Percentiles rank a stretch among this genome's conserved stretches.
Conservation (phyloP, 2,797 vertebrate genomes). For the Sternarchorhynchus goeldii region DNA sequence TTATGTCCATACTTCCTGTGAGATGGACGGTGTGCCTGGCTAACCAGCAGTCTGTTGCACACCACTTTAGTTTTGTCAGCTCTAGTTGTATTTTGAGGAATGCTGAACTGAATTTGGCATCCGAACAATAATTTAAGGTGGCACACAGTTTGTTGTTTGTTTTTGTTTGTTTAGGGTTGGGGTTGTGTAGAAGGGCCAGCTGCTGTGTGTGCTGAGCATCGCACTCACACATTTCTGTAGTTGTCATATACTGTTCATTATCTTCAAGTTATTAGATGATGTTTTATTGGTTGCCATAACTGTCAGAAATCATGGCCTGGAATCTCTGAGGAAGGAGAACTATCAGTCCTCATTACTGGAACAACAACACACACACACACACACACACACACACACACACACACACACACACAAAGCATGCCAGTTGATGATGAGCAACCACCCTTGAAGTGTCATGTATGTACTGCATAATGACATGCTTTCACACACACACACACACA, state of each 20-base stretch:
- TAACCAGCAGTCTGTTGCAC: no score
- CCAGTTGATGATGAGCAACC: slow-evolving; percentile 70
- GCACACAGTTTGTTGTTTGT: no score
- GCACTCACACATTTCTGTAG: slow-evolving; percentile 58
- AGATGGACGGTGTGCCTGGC: no score
- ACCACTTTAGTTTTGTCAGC: no score
- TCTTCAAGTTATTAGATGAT: slow-evolving; percentile 82
- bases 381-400: slow-evolving; percentile 67
- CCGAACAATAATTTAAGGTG: no score
- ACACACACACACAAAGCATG: slow-evolving; percentile 69
- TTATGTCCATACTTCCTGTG: no score
- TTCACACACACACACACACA: slow-evolving; percentile 59
- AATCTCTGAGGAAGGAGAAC: slow-evolving; percentile 76
- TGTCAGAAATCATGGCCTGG: slow-evolving; percentile 77
- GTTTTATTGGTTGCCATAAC: slow-evolving; percentile 80
- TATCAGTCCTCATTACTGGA: slow-evolving; percentile 80
- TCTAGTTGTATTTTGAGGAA: no score
- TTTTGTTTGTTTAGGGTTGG: no score
- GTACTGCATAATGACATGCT: slow-evolving; percentile 16
- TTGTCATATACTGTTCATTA: slow-evolving; percentile 76
- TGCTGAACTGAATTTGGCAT: no score
- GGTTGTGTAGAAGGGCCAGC: no score
- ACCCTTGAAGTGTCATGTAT: slow-evolving; percentile 68
- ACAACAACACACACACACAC: slow-evolving; percentile 67
- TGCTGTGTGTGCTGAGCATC: no score